Evolutionary conservation across 2,797 vertebrate genomes (phyloP), one percentile per base, ranked within the genome.

Genomic region (Brotula barbata): DNA sequence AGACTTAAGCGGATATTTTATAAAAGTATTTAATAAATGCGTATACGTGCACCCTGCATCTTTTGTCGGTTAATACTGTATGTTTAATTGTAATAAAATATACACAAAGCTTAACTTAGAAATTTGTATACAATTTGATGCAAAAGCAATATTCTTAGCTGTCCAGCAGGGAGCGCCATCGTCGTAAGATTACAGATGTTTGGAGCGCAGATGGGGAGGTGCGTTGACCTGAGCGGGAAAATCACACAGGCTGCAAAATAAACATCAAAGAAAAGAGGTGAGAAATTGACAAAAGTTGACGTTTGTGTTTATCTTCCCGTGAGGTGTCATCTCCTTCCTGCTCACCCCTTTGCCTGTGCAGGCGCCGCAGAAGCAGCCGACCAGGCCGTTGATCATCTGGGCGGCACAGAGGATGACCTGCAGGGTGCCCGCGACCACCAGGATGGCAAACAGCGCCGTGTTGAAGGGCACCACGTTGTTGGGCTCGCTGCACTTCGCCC

Each of bases 331-430:
- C 2, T 6, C 13, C 1, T 12, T 7, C 43, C 22, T 28, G 12
- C 73, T 80, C 37, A 91, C 88, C 79, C 67, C 87, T 64, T 88
- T 86, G 0, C 68, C 20, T 0, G 0, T 17, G 76, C 93, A 93
- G 64, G 92, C 86, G 60, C 92, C 92, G 34, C 92, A 93, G 58
- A 93, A 55, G 52, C 92, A 93, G 41, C 92, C 92, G 0, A 90
- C 84, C 3, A 93, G 85, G 3, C 92, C 91, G 1, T 93, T 93
- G 77, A 93, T 68, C 88, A 90, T 87, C 86, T 93, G 92, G n/a
- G 72, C 7, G 13, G 55, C 73, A 20, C 92, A 93, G 16, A 94
- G 86, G 6, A 92, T 31, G 19, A 87, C 2, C 82, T 93, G 77
- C 61, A 91, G 40, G 7, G 31, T 16, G 36, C 89, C 84, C 0